Percentiles rank a stretch among this genome's conserved stretches.
These are phyloP conservation scores for Diadumene lineata DNA, from an alignment of 92 coral and sea anemone genomes.

Conservation along the genomic window DNA sequence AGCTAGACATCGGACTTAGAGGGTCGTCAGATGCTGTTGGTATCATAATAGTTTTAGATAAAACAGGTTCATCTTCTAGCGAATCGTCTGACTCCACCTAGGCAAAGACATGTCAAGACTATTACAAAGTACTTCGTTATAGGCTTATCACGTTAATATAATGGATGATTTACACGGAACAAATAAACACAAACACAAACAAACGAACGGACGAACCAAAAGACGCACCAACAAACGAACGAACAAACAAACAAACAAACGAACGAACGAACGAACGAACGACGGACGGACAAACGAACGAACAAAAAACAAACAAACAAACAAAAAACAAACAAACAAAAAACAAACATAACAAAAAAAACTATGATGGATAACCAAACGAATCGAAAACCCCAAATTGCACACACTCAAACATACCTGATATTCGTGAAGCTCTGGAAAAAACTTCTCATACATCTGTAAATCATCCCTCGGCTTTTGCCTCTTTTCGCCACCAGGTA, in stretches of 20 bases:
- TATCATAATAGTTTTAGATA: slow-evolving; percentile 70
- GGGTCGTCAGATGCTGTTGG: slow-evolving; percentile 87
- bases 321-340: neutral
- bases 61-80: slow-evolving; percentile 51
- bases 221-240: neutral
- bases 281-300: neutral
- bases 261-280: neutral
- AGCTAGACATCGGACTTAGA: slow-evolving; percentile 42
- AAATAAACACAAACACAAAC: neutral
- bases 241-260: neutral
- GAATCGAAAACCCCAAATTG: neutral
- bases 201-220: neutral
- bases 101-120: too few relatives aligned
- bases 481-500: slow-evolving; percentile 29
- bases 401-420: slow-evolving; percentile 46
- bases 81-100: slow-evolving; percentile 65
- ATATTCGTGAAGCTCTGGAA: slow-evolving; percentile 74
- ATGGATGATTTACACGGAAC: neutral
- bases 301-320: neutral
- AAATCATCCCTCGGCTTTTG: slow-evolving; percentile 70
- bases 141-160: too few relatives aligned
- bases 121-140: too few relatives aligned
- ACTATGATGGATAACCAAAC: neutral
- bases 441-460: slow-evolving; percentile 81
- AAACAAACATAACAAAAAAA: neutral